Percentiles rank a stretch among this genome's conserved stretches.
These are phyloP conservation scores for Atopsyche davidsoni DNA, from an alignment of 1,140 invertebrate species.

Conservation along the genomic window DNA sequence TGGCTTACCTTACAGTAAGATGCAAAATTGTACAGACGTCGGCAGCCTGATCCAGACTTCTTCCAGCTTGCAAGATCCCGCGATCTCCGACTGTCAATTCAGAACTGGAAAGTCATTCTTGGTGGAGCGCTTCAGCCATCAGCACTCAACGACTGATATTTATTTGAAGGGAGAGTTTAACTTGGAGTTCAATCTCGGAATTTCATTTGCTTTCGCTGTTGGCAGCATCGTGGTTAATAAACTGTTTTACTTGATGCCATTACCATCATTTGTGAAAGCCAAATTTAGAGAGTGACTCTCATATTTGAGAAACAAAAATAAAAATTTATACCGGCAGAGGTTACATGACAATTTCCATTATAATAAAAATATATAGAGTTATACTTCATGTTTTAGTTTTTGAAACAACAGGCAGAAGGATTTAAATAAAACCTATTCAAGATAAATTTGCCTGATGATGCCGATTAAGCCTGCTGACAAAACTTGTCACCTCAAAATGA, in stretches of 20 bases:
- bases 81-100: conserved; percentile 60
- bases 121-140: conserved; percentile 64
- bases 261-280: conserved; percentile 78
- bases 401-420: no score
- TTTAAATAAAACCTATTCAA: no score
- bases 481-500: no score
- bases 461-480: no score
- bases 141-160: conserved; percentile 49
- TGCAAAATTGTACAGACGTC: conserved; percentile 50
- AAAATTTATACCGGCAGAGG: no score
- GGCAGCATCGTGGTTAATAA: conserved; percentile 77
- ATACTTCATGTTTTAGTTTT: no score
- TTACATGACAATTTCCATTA: no score
- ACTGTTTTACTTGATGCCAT: conserved; percentile 75
- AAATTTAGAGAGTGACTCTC: conserved; percentile 88
- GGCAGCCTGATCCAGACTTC: conserved; percentile 48
- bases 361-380: no score
- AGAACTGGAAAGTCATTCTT: conserved; percentile 66
- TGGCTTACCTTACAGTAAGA: conserved; percentile 43
- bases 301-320: no score
- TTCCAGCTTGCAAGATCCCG: conserved; percentile 42
- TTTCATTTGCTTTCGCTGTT: conserved; percentile 77
- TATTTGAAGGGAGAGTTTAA: conserved; percentile 59
- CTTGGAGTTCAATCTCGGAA: conserved; percentile 68
- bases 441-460: no score